phyloP scores from a whole-genome alignment of 92 coral and sea anemone species.

The Palythoa caribaeorum region DNA sequence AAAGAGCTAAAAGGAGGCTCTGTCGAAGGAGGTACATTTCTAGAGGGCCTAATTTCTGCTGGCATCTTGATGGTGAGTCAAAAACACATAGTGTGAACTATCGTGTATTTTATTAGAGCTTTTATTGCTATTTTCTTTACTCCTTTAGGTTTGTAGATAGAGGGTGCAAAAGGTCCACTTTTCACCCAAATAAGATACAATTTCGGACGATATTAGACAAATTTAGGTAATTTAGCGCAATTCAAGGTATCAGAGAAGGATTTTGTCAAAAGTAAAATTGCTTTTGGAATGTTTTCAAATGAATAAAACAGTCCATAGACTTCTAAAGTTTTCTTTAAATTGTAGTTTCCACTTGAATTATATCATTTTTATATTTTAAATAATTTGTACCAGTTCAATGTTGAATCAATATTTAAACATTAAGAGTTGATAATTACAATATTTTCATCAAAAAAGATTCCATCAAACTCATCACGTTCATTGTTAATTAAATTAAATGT shows the following conservation, averaged over 20 bases:
- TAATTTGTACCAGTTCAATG: too few species aligned
- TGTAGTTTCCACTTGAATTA: background rate
- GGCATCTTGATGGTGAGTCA: constrained; percentile 1
- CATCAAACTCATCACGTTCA: background rate
- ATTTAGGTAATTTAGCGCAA: background rate
- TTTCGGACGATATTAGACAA: background rate
- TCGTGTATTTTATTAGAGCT: background rate
- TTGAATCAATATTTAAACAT: too few species aligned
- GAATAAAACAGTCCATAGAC: too few species aligned
- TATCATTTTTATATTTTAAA: background rate
- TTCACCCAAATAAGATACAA: background rate
- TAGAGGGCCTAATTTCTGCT: constrained; percentile 1
- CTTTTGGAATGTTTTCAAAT: background rate
- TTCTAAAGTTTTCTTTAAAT: background rate
- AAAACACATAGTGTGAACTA: background rate
- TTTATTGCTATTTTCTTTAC: background rate
- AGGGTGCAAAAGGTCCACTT: background rate
- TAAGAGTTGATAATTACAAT: too few species aligned
- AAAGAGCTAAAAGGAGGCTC: constrained; percentile 6
- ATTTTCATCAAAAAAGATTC: background rate
- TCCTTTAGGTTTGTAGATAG: background rate
- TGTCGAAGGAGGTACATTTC: constrained; percentile 3
- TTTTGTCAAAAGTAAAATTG: background rate
- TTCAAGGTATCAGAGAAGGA: background rate
- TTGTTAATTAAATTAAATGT: background rate